A percentile compares a stretch with the other conserved stretches of the same genome.
These are phyloP conservation scores for Drosophila affinis DNA, from an alignment of 2,888 invertebrate species.

Conservation along the genomic window DNA sequence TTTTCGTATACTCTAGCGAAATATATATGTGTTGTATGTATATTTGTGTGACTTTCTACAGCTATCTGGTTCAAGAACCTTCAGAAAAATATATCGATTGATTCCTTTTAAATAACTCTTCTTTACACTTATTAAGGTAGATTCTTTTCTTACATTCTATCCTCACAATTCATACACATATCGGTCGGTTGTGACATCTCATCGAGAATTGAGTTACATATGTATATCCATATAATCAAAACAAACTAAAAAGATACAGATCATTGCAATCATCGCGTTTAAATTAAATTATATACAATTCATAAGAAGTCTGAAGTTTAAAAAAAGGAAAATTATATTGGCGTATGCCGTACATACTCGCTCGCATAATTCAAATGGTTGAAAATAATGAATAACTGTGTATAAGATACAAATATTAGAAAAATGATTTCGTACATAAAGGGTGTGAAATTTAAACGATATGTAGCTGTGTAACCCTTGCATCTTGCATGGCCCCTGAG, in stretches of 20 bases:
- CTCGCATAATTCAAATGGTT: not conserved
- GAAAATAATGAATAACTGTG: not conserved
- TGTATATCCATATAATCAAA: not conserved
- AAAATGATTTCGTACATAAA: not conserved
- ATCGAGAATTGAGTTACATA: not conserved
- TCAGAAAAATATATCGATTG: constrained; percentile 58
- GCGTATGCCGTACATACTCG: not conserved
- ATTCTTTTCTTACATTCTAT: constrained; percentile 11
- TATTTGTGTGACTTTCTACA: constrained; percentile 31
- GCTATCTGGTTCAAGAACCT: constrained; percentile 25
- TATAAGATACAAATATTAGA: not conserved
- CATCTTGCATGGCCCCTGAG: constrained; percentile 14
- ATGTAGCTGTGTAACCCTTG: constrained; percentile 17
- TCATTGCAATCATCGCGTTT: not conserved
- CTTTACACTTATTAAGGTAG: constrained; percentile 34
- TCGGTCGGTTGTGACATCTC: constrained; percentile 9
- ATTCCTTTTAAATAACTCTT: constrained; percentile 10
- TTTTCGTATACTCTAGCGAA: constrained; percentile 68
- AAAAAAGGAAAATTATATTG: not conserved
- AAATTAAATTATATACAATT: constrained; percentile 14
- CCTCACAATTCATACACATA: constrained; percentile 6
- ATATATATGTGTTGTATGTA: constrained; percentile 35
- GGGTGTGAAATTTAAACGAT: constrained; percentile 17
- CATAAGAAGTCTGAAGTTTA: not conserved
- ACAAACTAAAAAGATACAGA: not conserved